Base-by-base conservation (phyloP, 1,140 invertebrate species). In the Xylocopa sonorina region DNA sequence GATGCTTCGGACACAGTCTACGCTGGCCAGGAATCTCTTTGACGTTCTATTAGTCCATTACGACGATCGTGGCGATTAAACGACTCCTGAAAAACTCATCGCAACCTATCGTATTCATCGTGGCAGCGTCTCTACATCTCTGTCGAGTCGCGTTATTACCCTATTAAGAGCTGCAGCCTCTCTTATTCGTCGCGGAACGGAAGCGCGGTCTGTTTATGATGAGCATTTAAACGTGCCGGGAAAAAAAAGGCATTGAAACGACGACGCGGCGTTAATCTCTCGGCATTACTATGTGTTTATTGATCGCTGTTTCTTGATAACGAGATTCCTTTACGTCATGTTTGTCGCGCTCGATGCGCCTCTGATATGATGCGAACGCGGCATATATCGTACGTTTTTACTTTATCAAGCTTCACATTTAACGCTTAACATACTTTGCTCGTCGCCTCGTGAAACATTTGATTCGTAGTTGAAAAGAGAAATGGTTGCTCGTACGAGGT, bases 31-130 rank as follows among this genome's bases (percentile, higher is more conserved):
- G n/a, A 55, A 63, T 72, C 58, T 41, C 67, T 62, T 71, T 57
- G 58, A 78, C 57, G 69, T 72, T 78, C 68, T 71, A 63, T 72
- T 63, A 55, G 50, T 29, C 69, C 48, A 63, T 78, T 78, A 72
- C 48, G 41, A 53, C 18, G 55, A 53, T 24, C 58, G 16, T 6
- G 21, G 48, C 76, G 57, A 73, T 73, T 72, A 73, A 55, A 63
- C 48, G 38, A 24, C 69, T 57, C 14, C 57, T 73, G 18, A 62
- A 78, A 78, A 73, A 78, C 60, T 55, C 38, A 63, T 60, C 41
- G 55, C 75, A 29, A 60, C 27, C 46, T 69, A 71, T 71, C 66
- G 75, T 62, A 78, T 71, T 71, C 67, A 60, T 34, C 48, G 34
- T 7, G 18, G 18, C 62, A 32, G 6, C 43, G 43, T 77, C 66